Evolutionary conservation across 2,113 vertebrate species (phyloP), one percentile per base, ranked within the genome.

Genomic region (Piprites chloris): DNA sequence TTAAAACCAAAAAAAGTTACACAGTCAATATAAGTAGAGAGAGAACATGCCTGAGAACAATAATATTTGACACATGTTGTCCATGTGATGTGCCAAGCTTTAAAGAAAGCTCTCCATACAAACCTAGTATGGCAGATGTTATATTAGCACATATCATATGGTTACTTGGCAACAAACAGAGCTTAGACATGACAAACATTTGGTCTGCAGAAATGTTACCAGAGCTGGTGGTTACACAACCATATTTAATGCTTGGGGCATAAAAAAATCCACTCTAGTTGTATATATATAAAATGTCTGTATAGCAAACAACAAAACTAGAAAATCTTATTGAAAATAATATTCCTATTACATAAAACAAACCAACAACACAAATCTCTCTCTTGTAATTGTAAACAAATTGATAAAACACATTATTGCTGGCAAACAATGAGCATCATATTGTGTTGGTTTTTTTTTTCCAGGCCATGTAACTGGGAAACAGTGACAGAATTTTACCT

Each of bases 151-250:
- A 84, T 88, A 97, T 95, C 93, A 83, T 93, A 95, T 1, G 3
- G 82, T 96, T 96, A 97, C 95, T 96, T 97, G 96, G 94, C 90
- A 98, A 97, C 84, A 93, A 93, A 94, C 7, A 65, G 63, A 86
- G 62, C 93, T 92, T 87, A 93, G 69, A 89, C 61, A 96, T 89
- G 83, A 74, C 56, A 96, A 96, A 89, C 65, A 96, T 94, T 97
- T 97, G 89, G 39, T 85, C 84, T 96, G 72, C 42, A 95, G 69
- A 90, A 96, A 90, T 87, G 62, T 52, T 94, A 85, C 52, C 46
- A 92, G 61, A 94, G 16, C 27, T 90, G 22, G 39, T 89, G 61
- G 71, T 80, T 95, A 85, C 22, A 94, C 44, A 97, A 92, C n/a
- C 66, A 42, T 81, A 95, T 94, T 95, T 89, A 97, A 65, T 85